Base-by-base conservation (phyloP, 1,140 invertebrate genomes). In the Drosophila biarmipes region DNA sequence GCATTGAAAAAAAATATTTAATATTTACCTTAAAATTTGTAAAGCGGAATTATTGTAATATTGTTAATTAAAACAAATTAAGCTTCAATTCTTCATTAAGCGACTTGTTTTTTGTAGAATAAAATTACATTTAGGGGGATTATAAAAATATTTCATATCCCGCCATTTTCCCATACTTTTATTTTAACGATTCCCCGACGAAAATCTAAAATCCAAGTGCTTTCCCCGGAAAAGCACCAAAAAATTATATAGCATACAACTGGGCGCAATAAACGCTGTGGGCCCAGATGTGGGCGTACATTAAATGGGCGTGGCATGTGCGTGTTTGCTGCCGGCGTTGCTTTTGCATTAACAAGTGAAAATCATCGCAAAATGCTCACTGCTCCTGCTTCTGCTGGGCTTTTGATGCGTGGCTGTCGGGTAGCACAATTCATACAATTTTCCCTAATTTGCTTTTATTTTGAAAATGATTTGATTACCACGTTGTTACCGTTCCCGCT, bases 401-500 rank as follows among this genome's bases (percentile, higher is more conserved):
- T 19, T 6, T 21, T 24, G 19, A 19, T 35, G 29, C 31, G 43
- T 54, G 34, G 21, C 35, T 45, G 51, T 42, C 17, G 56, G 27
- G 29, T 19, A 67, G 73, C 43, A 78, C 62, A 82, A 78, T 68
- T 82, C 69, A 81, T 68, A 78, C 71, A 87, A 87, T 82, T 87
- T 72, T 67, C 58, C 63, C 68, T 82, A 82, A 86, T 86, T 86
- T 86, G 64, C 69, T 78, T 87, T 87, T 72, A 87, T 82, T 86
- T 81, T 68, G 69, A 63, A 81, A 86, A 86, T 87, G 78, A 87
- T 87, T 87, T 86, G 82, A 86, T 86, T 86, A 81, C 73, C 77
- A 76, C 54, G 67, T 63, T 84, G 56, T 77, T 76, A 34, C 61
- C 64, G 46, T 35, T 35, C 35, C 40, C 27, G 49, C 53, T 57